Evolutionary conservation across 2,113 vertebrate species (phyloP), one percentile per base, ranked within the genome.

Genomic region (Sprattus sprattus): DNA sequence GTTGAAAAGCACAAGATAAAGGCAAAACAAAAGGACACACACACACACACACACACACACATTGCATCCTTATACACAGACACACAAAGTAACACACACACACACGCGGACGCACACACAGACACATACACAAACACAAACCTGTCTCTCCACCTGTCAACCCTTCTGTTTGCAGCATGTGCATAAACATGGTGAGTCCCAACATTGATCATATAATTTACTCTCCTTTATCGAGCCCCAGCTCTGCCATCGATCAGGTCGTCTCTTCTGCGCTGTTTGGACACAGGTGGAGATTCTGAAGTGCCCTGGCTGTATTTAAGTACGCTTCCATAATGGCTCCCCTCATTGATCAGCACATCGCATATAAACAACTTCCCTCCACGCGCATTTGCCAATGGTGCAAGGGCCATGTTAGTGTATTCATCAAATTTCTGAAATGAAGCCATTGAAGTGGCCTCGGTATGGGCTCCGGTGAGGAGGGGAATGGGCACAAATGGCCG

Each of bases 121-220:
- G 22, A 67, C 60, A 67, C 60, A 67, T 22, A 67, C 60, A 67
- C 60, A 67, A 22, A 67, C 60, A 67, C 60, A 67, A 22, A 67
- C 60, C 6, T 67, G 22, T 10, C 60, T 25, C 25, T 67, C n/a
- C 84, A 88, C 47, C 54, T 60, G 54, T 60, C 54, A 60, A 2
- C 60, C 1, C 60, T 67, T n/a, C 20, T n/a, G 22, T 64, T 64
- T n/a, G 60, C n/a, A 64, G 1, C 7, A n/a, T 67, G 60, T 28
- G 64, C 85, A 89, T 80, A 85, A 64, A 86, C 83, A 85, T 84
- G 3, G 20, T n/a, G 20, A 89, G 89, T 71, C 57, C 87, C 88
- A 89, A 83, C 92, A 96, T 94, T 93, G 94, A 96, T 95, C 93
- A 92, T 92, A 95, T 95, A 95, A 95, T 96, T 95, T 95, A 94